Evolutionary conservation across 2,797 vertebrate genomes (phyloP).

Genomic region (Sus cebifrons): DNA sequence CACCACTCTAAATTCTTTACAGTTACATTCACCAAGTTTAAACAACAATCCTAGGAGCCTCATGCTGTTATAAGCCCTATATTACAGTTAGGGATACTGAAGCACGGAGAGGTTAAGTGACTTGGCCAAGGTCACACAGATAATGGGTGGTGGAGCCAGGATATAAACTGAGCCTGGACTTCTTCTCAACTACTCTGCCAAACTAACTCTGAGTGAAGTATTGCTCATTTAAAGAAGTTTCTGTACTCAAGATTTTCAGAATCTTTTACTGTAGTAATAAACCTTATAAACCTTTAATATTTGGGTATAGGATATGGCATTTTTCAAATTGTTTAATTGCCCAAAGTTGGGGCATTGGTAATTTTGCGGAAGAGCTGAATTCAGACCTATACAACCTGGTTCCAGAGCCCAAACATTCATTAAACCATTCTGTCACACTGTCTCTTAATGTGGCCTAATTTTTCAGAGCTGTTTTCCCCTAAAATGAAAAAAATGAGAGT

Average conservation of each 20-base stretch:
- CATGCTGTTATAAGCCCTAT: background rate
- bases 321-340: background rate
- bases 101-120: background rate
- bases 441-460: background rate
- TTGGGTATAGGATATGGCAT: background rate
- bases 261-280: background rate
- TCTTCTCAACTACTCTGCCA: too few species aligned
- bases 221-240: background rate
- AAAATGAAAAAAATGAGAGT: background rate
- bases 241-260: background rate
- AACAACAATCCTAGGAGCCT: background rate
- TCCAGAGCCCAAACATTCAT: background rate
- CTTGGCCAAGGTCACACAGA: background rate
- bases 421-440: background rate
- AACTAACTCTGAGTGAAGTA: background rate
- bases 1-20: background rate
- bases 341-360: background rate
- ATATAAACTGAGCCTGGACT: background rate
- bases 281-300: background rate
- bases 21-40: background rate
- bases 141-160: background rate
- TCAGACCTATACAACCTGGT: background rate
- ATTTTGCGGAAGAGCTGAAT: background rate
- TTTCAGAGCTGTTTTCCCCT: background rate
- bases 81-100: background rate